Conservation (phyloP, 2,888 invertebrate species). For the Leucophora obtusa region DNA sequence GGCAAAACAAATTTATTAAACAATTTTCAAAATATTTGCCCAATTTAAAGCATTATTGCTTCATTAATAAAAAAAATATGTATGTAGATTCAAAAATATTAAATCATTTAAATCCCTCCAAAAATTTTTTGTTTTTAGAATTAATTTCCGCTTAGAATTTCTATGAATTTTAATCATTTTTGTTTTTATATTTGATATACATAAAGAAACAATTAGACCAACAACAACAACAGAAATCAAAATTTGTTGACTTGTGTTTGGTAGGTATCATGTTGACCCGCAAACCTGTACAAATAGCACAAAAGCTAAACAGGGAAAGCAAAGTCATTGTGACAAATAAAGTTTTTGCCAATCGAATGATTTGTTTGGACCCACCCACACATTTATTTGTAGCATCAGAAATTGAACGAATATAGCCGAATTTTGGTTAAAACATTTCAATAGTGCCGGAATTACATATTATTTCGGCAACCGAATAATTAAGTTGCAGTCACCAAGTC, state of each 20-base stretch:
- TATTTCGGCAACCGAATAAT: too few relatives aligned
- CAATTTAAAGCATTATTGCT: neutral
- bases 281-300: too few relatives aligned
- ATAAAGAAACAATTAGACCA: neutral
- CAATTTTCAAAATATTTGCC: neutral
- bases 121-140: slow-evolving; percentile 14
- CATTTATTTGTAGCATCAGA: too few relatives aligned
- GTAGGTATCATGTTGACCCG: neutral
- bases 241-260: neutral
- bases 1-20: neutral
- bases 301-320: too few relatives aligned
- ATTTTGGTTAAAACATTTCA: too few relatives aligned
- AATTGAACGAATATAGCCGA: too few relatives aligned
- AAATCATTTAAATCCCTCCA: neutral
- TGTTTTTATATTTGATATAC: neutral
- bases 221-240: neutral
- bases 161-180: slow-evolving; percentile 41
- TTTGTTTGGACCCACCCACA: too few relatives aligned
- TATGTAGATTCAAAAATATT: neutral
- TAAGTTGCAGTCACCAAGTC: too few relatives aligned
- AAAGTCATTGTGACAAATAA: too few relatives aligned
- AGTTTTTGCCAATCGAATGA: too few relatives aligned
- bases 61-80: neutral
- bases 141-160: slow-evolving; percentile 49
- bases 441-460: too few relatives aligned